A percentile compares a stretch with the other conserved stretches of the same genome.
Evolutionary conservation across 2,113 vertebrate species (phyloP).

Genomic region (Dermatemys mawii): DNA sequence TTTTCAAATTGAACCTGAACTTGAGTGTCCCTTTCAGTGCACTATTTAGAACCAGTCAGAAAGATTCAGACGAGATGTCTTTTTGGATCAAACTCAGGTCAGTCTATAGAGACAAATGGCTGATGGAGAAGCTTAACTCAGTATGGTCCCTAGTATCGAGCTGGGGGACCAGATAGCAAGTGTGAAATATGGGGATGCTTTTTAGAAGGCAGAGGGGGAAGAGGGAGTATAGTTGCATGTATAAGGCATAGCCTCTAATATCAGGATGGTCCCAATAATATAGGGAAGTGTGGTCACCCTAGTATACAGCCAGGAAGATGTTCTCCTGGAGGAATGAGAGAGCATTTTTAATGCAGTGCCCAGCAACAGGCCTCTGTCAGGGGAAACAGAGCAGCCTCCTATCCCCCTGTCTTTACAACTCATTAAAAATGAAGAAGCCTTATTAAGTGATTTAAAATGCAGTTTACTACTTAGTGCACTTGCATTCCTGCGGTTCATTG

Average conservation of each 20-base stretch:
- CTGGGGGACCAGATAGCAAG: background rate
- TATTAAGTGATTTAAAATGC: background rate
- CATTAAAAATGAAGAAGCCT: background rate
- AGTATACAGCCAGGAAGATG: background rate
- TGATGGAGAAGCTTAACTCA: background rate
- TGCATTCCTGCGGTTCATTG: constrained; percentile 12
- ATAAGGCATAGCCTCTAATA: background rate
- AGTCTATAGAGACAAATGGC: background rate
- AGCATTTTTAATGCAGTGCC: background rate
- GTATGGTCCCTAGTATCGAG: background rate
- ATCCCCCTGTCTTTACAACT: background rate
- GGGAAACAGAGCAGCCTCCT: background rate
- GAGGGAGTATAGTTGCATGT: background rate
- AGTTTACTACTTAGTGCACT: background rate
- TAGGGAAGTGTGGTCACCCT: background rate
- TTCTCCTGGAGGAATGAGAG: background rate
- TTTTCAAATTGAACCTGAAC: rapidly evolving
- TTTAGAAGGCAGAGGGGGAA: too few species aligned
- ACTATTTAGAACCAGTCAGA: rapidly evolving
- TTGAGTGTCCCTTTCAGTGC: rapidly evolving
- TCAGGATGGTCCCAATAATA: background rate
- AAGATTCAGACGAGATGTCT: background rate
- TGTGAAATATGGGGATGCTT: background rate
- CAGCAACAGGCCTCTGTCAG: background rate
- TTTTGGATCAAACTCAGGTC: background rate